These are phyloP conservation scores for Macrostomum lignano DNA, from an alignment of 1,140 invertebrate genomes.

Conservation along the genomic window DNA sequence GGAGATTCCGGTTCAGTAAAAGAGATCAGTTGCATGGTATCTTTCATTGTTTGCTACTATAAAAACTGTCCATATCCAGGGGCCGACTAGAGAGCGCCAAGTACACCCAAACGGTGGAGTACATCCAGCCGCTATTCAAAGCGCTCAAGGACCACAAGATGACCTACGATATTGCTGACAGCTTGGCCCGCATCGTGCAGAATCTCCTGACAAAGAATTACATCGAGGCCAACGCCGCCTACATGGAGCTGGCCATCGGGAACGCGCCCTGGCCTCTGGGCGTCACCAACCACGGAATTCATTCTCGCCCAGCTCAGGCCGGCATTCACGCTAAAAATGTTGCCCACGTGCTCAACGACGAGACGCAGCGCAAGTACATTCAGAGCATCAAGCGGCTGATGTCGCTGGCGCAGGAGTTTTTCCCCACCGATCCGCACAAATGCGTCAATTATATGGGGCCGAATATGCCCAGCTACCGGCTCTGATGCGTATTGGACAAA, in stretches of 20 bases:
- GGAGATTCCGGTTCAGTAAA: no score
- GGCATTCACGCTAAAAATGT: slow-evolving; percentile 98
- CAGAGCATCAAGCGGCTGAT: slow-evolving; percentile 47
- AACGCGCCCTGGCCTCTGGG: slow-evolving; percentile 95
- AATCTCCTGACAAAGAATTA: slow-evolving; percentile 67
- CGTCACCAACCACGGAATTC: slow-evolving; percentile 98
- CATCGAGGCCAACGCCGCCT: slow-evolving; percentile 55
- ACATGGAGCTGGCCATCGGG: slow-evolving; percentile 86
- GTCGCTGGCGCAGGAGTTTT: slow-evolving; percentile 91
- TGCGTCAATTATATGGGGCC: slow-evolving; percentile 55
- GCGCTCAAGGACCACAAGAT: slow-evolving; percentile 61
- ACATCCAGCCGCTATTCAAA: slow-evolving; percentile 62
- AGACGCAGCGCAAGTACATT: slow-evolving; percentile 94
- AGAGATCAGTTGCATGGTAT: no score
- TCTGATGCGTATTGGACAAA: no score
- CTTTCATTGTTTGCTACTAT: no score
- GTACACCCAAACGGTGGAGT: slow-evolving; percentile 58
- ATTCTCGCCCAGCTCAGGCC: slow-evolving; percentile 87
- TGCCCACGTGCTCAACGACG: slow-evolving; percentile 94
- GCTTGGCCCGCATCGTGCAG: slow-evolving; percentile 60
- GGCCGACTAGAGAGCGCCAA: slow-evolving; percentile 61
- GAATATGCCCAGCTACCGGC: no score
- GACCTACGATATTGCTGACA: slow-evolving; percentile 74
- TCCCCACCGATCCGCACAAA: slow-evolving; percentile 75
- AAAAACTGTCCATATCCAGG: no score